These are phyloP conservation scores for Enteromius argenteus DNA, from an alignment of 2,797 vertebrate genomes.

Conservation along the genomic window DNA sequence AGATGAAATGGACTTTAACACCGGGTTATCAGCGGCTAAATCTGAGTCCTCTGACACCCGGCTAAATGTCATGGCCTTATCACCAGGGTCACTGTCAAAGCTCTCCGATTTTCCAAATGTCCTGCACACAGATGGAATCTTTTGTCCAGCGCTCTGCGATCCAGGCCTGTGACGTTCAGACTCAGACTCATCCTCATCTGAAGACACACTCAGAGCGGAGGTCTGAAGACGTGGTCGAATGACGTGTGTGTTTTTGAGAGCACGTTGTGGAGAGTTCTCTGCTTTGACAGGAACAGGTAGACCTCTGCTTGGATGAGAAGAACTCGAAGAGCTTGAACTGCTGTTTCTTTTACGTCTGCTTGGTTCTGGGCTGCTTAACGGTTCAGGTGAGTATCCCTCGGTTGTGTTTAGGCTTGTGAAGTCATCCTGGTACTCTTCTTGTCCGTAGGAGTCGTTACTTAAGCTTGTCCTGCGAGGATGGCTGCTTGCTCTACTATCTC, in stretches of 20 bases:
- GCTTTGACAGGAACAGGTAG: conserved; percentile 78
- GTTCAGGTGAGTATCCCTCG: conserved; percentile 68
- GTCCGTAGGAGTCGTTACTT: conserved; percentile 69
- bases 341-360: conserved; percentile 60
- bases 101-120: conserved; percentile 57
- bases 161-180: conserved; percentile 23
- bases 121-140: conserved; percentile 52
- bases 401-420: conserved; percentile 80
- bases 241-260: conserved; percentile 70
- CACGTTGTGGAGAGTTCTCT: conserved; percentile 75
- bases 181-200: conserved; percentile 63
- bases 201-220: conserved; percentile 71
- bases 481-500: conserved; percentile 62
- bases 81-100: conserved; percentile 56
- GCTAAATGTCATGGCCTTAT: conserved; percentile 64
- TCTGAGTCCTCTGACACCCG: conserved; percentile 72
- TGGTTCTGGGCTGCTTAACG: conserved; percentile 71
- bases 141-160: conserved; percentile 49
- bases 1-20: conserved; percentile 67
- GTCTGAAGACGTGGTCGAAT: conserved; percentile 65
- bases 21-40: conserved; percentile 63
- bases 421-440: conserved; percentile 82
- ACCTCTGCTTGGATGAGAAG: conserved; percentile 67
- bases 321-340: conserved; percentile 55
- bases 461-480: conserved; percentile 71